Base-by-base conservation (phyloP, 1,140 invertebrate genomes). In the Plectrocnemia conspersa region DNA sequence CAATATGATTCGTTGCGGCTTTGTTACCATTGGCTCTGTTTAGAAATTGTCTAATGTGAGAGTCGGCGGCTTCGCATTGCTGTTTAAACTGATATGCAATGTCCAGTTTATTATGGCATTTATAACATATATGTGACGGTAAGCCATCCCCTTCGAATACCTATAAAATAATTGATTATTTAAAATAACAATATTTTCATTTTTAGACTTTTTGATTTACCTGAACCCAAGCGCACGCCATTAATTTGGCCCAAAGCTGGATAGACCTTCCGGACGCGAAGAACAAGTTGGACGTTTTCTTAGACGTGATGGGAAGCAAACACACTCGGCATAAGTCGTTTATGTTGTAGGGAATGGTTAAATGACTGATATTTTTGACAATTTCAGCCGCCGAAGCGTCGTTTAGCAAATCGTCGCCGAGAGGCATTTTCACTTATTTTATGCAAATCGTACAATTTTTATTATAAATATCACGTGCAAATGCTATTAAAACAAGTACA, bases 31-130 rank as follows among this genome's bases (percentile, higher is more conserved):
- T 24, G 23, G 21, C 54, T 32, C 58, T 56, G 25, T 53, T 60
- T n/a, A 62, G 16, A 9, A 52, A 44, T 25, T 62, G 56, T 15
- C 59, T 25, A 23, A 62, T 52, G 15, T 58, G 56, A n/a, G 60
- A 55, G 56, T 74, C 72, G 18, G 69, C 66, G 56, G 68, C 71
- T 60, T 73, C 66, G 59, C 69, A 72, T 42, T 70, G 68, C 52
- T 70, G 65, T 52, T 69, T 71, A 52, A 74, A 74, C 40, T 69
- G 66, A 59, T 66, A 74, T 19, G 70, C 70, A 21, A 63, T 59
- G 50, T 64, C 64, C 36, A 74, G 48, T 49, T 71, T 70, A 38
- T 61, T 56, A 61, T 70, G 65, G 58, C 72, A 74, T 18, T 64
- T 60, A 3, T 57, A 56, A 56, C 72, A 74, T 25, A 74, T 63